Percentiles rank a stretch among this genome's conserved stretches.
Conservation (phyloP, 1,140 invertebrate species). For the Diabrotica undecimpunctata region DNA sequence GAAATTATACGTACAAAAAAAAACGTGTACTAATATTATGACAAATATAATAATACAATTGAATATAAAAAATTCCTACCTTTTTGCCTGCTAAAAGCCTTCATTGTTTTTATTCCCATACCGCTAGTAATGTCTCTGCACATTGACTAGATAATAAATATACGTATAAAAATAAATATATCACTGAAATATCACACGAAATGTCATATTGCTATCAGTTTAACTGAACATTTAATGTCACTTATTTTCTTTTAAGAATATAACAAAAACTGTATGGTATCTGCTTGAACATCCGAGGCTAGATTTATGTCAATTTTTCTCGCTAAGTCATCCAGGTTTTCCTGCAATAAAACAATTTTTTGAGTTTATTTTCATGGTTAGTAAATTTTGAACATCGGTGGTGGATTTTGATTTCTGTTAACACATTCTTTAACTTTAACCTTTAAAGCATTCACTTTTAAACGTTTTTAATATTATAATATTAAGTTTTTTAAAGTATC, state of each 20-base stretch:
- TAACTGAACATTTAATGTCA: background rate
- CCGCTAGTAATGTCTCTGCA: constrained; percentile 48
- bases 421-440: no score
- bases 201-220: constrained; percentile 13
- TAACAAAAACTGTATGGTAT: background rate
- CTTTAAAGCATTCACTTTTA: no score
- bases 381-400: no score
- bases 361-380: no score
- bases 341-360: constrained; percentile 9
- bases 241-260: background rate
- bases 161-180: constrained; percentile 14
- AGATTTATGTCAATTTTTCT: constrained; percentile 10
- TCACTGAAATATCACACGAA: constrained; percentile 25
- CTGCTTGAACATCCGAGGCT: constrained; percentile 9
- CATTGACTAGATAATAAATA: constrained; percentile 43
- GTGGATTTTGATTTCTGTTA: no score
- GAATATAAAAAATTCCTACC: constrained; percentile 37
- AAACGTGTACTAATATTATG: no score
- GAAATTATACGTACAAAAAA: no score
- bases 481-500: no score
- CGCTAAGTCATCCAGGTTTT: background rate
- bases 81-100: constrained; percentile 51
- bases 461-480: no score
- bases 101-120: constrained; percentile 55
- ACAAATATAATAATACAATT: no score